Conservation (phyloP, 2,888 invertebrate genomes). For the Leucophenga montana region DNA sequence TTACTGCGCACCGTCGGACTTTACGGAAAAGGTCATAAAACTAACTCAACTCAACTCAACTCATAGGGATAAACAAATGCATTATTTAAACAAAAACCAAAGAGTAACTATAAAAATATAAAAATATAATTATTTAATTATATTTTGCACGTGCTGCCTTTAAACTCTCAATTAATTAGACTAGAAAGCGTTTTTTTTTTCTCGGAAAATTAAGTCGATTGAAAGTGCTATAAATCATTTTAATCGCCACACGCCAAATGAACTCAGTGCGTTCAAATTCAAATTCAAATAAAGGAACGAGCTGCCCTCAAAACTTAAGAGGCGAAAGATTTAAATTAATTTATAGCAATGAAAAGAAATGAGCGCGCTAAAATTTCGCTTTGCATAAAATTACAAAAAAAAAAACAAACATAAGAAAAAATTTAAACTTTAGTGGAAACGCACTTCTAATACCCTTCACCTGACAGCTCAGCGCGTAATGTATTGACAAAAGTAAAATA, state of each 20-base stretch:
- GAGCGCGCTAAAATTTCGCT: conserved; percentile 8
- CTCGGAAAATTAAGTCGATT: conserved; percentile 7
- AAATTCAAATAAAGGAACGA: background rate
- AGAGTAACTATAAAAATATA: too few relatives aligned
- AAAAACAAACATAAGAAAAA: background rate
- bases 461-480: too few relatives aligned
- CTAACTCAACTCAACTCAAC: too few relatives aligned
- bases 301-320: background rate
- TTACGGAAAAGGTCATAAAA: too few relatives aligned
- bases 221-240: conserved; percentile 24
- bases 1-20: too few relatives aligned
- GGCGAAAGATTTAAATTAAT: conserved; percentile 9
- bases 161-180: background rate
- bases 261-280: background rate
- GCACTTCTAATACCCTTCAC: too few relatives aligned
- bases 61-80: too few relatives aligned
- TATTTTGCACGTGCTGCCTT: background rate
- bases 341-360: conserved; percentile 11
- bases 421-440: background rate
- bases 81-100: too few relatives aligned
- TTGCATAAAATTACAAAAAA: conserved; percentile 47
- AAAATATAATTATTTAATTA: too few relatives aligned
- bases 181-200: conserved; percentile 11
- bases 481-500: too few relatives aligned
- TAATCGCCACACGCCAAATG: conserved; percentile 9